These are phyloP conservation scores for Lymantria monacha DNA, from an alignment of 2,888 invertebrate species.

Conservation along the genomic window DNA sequence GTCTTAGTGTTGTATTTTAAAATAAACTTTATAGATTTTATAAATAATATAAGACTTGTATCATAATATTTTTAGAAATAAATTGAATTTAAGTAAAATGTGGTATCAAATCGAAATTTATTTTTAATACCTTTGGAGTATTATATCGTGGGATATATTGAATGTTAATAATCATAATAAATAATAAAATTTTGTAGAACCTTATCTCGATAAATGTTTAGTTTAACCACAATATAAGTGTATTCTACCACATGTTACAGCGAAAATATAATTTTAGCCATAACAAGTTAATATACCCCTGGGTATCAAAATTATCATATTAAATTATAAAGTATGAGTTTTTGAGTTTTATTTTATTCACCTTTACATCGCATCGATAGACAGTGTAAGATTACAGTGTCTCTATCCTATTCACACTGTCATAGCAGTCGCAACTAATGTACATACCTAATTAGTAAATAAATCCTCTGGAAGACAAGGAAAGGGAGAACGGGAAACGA, in stretches of 20 bases:
- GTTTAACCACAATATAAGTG: conserved; percentile 36
- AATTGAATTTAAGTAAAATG: conserved; percentile 55
- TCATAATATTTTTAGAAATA: conserved; percentile 61
- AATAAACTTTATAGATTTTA: conserved; percentile 68
- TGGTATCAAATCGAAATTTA: conserved; percentile 62
- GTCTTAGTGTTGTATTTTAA: conserved; percentile 64
- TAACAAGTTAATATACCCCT: conserved; percentile 66
- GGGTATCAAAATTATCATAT: conserved; percentile 73
- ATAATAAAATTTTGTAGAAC: conserved; percentile 12
- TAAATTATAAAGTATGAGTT: conserved; percentile 73
- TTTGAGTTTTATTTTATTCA: conserved; percentile 42
- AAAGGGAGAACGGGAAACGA: too few relatives aligned
- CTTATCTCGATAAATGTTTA: conserved; percentile 28
- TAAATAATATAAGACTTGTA: conserved; percentile 72
- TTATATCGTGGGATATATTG: conserved; percentile 45
- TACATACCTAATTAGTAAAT: too few relatives aligned
- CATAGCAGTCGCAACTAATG: too few relatives aligned
- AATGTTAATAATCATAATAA: conserved; percentile 20
- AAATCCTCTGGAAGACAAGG: too few relatives aligned
- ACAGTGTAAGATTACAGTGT: too few relatives aligned
- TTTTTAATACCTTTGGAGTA: conserved; percentile 77
- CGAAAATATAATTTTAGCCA: conserved; percentile 61
- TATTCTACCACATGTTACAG: conserved; percentile 63
- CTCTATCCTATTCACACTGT: too few relatives aligned
- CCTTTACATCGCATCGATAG: too few relatives aligned